Evolutionary conservation across 2,888 invertebrate genomes (phyloP).

Genomic region (Pachydiplax longipennis): DNA sequence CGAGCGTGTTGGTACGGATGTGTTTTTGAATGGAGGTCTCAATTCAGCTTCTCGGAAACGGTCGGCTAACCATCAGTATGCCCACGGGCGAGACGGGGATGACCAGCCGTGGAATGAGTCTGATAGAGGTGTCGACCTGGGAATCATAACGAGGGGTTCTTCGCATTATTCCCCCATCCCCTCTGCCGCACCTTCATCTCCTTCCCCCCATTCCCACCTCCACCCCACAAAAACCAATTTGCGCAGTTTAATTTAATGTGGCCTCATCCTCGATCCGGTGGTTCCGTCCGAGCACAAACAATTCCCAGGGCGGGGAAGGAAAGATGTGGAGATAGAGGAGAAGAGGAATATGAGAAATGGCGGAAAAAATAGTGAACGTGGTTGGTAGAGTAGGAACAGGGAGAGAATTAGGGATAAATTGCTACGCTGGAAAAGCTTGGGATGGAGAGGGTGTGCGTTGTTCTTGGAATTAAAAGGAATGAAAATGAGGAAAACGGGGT

Average conservation of each 20-base stretch:
- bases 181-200: background rate
- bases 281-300: conserved; percentile 3
- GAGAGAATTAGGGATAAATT: background rate
- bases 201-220: background rate
- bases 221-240: background rate
- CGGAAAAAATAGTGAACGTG: background rate
- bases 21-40: background rate
- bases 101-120: background rate
- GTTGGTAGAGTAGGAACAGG: background rate
- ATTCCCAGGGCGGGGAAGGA: background rate
- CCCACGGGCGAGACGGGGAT: background rate
- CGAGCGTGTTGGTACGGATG: background rate
- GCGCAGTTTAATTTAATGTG: background rate
- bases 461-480: background rate
- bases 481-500: background rate
- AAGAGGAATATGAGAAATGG: background rate
- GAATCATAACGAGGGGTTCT: background rate
- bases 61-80: background rate
- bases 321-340: background rate
- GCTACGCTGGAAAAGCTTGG: background rate
- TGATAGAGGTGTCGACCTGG: background rate
- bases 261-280: background rate
- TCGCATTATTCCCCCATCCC: background rate
- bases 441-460: background rate
- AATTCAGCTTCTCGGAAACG: background rate